Conservation (phyloP, 2,113 vertebrate species). For the Anguilla rostrata region DNA sequence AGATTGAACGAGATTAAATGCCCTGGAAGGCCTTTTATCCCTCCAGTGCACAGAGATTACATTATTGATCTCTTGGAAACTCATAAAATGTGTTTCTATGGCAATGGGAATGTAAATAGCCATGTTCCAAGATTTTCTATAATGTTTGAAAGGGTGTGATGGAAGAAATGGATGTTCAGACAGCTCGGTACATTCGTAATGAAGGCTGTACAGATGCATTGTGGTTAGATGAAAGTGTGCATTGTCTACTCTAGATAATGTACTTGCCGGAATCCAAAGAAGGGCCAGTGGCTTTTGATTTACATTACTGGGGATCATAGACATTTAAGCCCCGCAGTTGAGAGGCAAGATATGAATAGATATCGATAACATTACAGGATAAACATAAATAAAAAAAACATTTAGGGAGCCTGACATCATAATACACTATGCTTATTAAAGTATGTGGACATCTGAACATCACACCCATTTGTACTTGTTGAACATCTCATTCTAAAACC, state of each 20-base stretch:
- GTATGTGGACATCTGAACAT: too few species aligned
- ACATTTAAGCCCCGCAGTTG: too few species aligned
- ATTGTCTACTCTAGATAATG: not conserved
- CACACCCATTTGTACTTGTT: too few species aligned
- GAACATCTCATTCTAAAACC: too few species aligned
- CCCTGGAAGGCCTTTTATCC: not conserved
- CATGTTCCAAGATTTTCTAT: not conserved
- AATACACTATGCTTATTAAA: not conserved
- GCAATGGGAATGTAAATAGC: conserved; percentile 6
- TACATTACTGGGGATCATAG: not conserved
- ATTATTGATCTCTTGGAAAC: not conserved
- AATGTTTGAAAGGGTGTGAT: not conserved
- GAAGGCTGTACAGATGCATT: not conserved
- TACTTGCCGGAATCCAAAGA: not conserved
- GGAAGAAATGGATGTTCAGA: not conserved
- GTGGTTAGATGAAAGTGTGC: not conserved
- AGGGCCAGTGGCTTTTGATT: not conserved
- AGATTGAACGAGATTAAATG: not conserved
- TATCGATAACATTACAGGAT: not conserved
- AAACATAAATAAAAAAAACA: not conserved
- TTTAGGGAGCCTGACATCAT: not conserved
- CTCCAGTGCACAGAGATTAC: not conserved
- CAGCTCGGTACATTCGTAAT: not conserved
- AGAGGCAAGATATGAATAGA: too few species aligned
- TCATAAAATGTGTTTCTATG: not conserved